Percentiles rank a stretch among this genome's conserved stretches.
Evolutionary conservation across 2,113 vertebrate species (phyloP).

Genomic region (Pungitius pungitius): DNA sequence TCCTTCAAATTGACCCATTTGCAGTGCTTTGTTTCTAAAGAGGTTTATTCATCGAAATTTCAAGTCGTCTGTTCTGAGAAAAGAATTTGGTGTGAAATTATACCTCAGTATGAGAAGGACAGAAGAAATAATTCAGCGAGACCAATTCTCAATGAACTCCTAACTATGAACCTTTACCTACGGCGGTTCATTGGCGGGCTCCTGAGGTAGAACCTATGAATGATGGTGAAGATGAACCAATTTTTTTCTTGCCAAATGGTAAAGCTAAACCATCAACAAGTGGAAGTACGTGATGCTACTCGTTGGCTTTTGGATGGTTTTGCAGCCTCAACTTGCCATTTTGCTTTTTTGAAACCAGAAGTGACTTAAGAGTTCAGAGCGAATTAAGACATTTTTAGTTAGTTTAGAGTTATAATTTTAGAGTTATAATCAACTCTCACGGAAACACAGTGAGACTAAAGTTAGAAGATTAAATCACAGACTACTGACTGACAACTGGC

Average conservation of each 20-base stretch:
- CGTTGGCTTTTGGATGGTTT: not conserved
- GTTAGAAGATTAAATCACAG: not conserved
- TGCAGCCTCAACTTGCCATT: not conserved
- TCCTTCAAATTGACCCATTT: constrained; percentile 42
- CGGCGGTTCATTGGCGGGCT: not conserved
- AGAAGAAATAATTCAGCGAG: not conserved
- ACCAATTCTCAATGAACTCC: not conserved
- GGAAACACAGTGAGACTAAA: not conserved
- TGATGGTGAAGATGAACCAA: not conserved
- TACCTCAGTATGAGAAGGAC: not conserved
- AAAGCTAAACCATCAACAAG: too few species aligned
- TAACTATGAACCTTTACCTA: not conserved
- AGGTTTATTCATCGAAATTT: constrained; percentile 34
- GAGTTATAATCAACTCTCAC: not conserved
- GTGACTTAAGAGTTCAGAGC: not conserved
- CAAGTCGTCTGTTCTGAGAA: constrained; percentile 16
- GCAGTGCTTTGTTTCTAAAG: constrained; percentile 37
- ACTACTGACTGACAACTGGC: not conserved
- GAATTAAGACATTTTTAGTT: not conserved
- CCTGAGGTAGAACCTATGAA: too few species aligned
- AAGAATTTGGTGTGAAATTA: constrained; percentile 39
- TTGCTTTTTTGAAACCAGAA: not conserved
- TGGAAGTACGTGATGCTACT: not conserved
- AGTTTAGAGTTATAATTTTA: too few species aligned
- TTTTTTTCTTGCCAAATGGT: too few species aligned